Evolutionary conservation across 2,888 invertebrate species (phyloP), one percentile per base, ranked within the genome.

Genomic region (Catocala sponsa): DNA sequence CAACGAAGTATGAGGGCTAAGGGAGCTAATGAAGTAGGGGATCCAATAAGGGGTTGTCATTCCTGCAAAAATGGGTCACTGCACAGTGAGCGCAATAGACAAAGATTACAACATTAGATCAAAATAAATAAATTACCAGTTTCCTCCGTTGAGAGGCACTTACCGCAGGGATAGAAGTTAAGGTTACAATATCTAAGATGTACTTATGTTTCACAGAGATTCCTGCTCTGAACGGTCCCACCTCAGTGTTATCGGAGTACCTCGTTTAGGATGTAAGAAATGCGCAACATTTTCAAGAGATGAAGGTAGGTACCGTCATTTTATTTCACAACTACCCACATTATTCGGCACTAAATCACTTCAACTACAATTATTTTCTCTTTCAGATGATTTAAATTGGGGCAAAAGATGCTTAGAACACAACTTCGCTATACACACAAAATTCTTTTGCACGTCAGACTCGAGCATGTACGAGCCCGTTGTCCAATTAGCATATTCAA

Each of bases 371-470:
- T 11, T 6, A n/a, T 32, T 52, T 44, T 6, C 11, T 32, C 6
- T 47, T 87, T 43, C 90, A 93, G 88, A 88, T 89, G 94, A 92
- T 81, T 89, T 94, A 65, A 96, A 96, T 77, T 95, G 96, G 78
- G 95, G 96, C 55, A 96, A 96, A 82, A 92, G 97, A 76, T 99
- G 99, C 86, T 92, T 98, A 61, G 96, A 97, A 83, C 99, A 99
- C 87, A 98, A 98, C 83, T 96, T 98, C 76, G 98, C 98, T 51
- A 96, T 99, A 71, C 98, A 99, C 90, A 98, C 98, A 75, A 98
- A 97, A 85, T 98, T 98, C 87, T 98, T 98, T 84, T 97, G 98
- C 77, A 97, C 98, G n/a, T 96, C 97, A 49, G 98, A 98, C 54
- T 97, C 97, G 79, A 98, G 98, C 33, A 95, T 95, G 87, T 97